These are phyloP conservation scores for Campopleginae sp. DNA, from an alignment of 2,888 invertebrate species.

Conservation along the genomic window DNA sequence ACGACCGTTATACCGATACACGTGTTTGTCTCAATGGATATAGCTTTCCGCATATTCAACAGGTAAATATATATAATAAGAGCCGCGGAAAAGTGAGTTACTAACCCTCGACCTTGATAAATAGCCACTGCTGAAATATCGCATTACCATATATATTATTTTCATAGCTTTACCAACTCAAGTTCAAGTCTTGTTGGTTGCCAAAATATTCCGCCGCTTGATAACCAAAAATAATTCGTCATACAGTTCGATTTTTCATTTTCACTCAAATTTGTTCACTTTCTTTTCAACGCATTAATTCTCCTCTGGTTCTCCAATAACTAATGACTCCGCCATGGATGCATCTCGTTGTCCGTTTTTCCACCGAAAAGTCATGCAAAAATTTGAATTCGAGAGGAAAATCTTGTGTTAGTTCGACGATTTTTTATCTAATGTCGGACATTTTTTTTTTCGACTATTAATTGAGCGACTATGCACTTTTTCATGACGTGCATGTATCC, in stretches of 20 bases:
- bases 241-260: no score
- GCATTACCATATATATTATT: constrained; percentile 69
- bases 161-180: constrained; percentile 38
- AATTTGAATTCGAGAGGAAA: no score
- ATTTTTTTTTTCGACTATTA: not conserved
- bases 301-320: no score
- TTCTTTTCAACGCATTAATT: not conserved
- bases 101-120: constrained; percentile 21
- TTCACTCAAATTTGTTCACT: not conserved
- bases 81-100: constrained; percentile 19
- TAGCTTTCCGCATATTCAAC: constrained; percentile 34
- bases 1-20: not conserved
- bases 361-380: no score
- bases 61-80: constrained; percentile 41
- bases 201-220: not conserved
- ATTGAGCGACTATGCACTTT: not conserved
- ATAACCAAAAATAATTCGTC: not conserved
- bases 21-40: not conserved
- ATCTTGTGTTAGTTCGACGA: no score
- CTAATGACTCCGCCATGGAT: no score
- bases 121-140: constrained; percentile 72
- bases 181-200: not conserved
- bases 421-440: no score
- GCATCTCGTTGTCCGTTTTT: no score
- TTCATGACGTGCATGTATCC: not conserved